A percentile compares a stretch with the other conserved stretches of the same genome.
Evolutionary conservation across 2,888 invertebrate genomes (phyloP).

Genomic region (Nematopogon swammerdamellus): DNA sequence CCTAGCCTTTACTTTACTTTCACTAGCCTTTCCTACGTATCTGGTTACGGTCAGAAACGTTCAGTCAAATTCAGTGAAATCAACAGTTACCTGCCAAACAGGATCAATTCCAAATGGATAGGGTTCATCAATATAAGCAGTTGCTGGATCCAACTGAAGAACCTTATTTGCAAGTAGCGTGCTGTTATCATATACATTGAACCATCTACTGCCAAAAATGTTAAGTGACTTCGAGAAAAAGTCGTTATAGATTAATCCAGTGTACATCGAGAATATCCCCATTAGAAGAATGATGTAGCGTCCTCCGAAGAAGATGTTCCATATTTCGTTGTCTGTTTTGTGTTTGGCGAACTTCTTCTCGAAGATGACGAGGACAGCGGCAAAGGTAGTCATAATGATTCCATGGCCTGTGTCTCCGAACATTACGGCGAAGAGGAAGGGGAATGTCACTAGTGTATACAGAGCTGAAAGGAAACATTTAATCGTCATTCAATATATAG

Average conservation of each 20-base stretch:
- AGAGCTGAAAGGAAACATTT: conserved; percentile 64
- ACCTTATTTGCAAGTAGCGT: conserved; percentile 23
- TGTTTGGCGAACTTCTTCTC: conserved; percentile 57
- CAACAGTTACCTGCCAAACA: conserved; percentile 62
- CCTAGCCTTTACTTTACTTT: too few relatives aligned
- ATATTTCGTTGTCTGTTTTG: conserved; percentile 61
- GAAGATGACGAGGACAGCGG: conserved; percentile 58
- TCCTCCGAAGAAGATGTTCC: conserved; percentile 70
- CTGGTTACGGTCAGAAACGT: too few relatives aligned
- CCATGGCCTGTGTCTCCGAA: conserved; percentile 77
- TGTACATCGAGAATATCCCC: conserved; percentile 72
- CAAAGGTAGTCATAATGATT: conserved; percentile 62
- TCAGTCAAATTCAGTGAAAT: too few relatives aligned
- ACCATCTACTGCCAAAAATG: conserved; percentile 66
- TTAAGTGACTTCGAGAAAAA: conserved; percentile 69
- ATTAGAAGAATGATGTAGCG: conserved; percentile 71
- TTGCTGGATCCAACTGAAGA: conserved; percentile 43
- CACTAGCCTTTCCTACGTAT: too few relatives aligned
- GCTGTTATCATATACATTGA: conserved; percentile 29
- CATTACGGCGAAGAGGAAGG: conserved; percentile 76
- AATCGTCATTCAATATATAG: too few relatives aligned
- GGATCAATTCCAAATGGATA: conserved; percentile 74
- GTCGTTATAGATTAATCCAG: too few relatives aligned
- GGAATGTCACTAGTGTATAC: conserved; percentile 72
- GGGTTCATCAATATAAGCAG: conserved; percentile 38